Percentiles rank a stretch among this genome's conserved stretches.
These are phyloP conservation scores for Hiodon alosoides DNA, from an alignment of 2,113 vertebrate species.

Conservation along the genomic window DNA sequence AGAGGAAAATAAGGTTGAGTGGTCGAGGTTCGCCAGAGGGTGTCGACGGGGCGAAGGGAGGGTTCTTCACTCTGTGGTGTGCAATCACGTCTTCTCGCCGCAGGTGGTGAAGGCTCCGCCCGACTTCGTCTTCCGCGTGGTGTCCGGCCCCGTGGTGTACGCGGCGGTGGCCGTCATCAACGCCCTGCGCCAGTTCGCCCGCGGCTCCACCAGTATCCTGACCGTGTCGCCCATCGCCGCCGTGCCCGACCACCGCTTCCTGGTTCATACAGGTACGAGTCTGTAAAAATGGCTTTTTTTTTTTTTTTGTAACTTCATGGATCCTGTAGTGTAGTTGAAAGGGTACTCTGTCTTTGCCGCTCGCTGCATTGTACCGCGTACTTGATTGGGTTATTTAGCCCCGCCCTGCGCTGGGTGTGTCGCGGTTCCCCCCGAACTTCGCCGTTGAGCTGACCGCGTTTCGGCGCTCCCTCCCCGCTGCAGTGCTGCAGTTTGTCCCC, in stretches of 20 bases:
- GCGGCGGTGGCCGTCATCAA: constrained; percentile 86
- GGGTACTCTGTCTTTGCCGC: background rate
- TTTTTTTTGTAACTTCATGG: background rate
- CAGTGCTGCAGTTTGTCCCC: constrained; percentile 96
- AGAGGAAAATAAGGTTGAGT: too few species aligned
- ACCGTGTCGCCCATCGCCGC: constrained; percentile 69
- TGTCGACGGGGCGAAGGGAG: too few species aligned
- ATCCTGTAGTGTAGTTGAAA: background rate
- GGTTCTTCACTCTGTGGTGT: background rate
- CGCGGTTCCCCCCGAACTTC: too few species aligned
- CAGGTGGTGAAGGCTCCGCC: constrained; percentile 81
- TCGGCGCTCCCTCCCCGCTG: constrained; percentile 6
- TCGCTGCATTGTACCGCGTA: too few species aligned
- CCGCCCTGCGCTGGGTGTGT: too few species aligned
- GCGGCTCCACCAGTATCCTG: constrained; percentile 65
- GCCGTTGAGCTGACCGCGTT: background rate
- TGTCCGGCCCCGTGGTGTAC: constrained; percentile 84
- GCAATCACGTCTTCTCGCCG: background rate
- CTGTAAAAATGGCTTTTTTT: background rate
- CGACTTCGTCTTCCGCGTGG: constrained; percentile 80
- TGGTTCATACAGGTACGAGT: constrained; percentile 83
- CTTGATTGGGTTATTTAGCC: too few species aligned
- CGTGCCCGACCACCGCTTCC: constrained; percentile 72
- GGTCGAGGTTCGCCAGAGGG: too few species aligned
- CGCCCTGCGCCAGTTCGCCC: constrained; percentile 63